Percentiles rank a stretch among this genome's conserved stretches.
These are phyloP conservation scores for Quadroppia sp. DNA, from an alignment of 2,888 invertebrate genomes.

Conservation along the genomic window DNA sequence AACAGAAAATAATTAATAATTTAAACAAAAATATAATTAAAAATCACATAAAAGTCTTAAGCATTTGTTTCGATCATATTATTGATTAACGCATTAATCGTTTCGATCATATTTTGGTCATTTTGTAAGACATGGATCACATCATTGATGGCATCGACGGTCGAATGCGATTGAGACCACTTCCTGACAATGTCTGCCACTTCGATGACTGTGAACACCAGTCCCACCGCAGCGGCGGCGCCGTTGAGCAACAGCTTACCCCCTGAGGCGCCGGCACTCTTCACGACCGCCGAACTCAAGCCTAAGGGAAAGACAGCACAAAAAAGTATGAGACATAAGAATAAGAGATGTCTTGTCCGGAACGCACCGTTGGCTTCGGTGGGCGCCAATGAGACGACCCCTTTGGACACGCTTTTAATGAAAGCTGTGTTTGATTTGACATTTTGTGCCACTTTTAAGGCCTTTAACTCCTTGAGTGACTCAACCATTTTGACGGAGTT, in stretches of 20 bases:
- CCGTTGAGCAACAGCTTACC: not conserved
- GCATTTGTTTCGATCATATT: no score
- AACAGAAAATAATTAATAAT: no score
- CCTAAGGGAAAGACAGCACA: not conserved
- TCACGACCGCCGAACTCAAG: not conserved
- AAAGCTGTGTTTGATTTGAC: not conserved
- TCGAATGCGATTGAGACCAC: not conserved
- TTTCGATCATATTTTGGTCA: not conserved
- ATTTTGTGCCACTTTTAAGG: not conserved
- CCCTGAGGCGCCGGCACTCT: not conserved
- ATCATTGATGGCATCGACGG: not conserved
- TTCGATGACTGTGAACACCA: conserved; percentile 5
- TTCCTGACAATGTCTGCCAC: not conserved
- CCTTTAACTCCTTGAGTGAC: not conserved
- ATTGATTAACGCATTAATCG: not conserved
- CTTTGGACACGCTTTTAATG: not conserved
- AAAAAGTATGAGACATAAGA: not conserved
- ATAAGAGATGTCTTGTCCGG: no score
- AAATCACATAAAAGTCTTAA: no score
- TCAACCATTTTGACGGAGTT: not conserved
- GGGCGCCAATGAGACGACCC: not conserved
- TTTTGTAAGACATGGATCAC: not conserved
- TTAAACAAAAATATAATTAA: no score
- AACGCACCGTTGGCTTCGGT: not conserved
- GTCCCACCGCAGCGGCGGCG: not conserved